Evolutionary conservation across 2,888 invertebrate species (phyloP).

Genomic region (Actias luna): DNA sequence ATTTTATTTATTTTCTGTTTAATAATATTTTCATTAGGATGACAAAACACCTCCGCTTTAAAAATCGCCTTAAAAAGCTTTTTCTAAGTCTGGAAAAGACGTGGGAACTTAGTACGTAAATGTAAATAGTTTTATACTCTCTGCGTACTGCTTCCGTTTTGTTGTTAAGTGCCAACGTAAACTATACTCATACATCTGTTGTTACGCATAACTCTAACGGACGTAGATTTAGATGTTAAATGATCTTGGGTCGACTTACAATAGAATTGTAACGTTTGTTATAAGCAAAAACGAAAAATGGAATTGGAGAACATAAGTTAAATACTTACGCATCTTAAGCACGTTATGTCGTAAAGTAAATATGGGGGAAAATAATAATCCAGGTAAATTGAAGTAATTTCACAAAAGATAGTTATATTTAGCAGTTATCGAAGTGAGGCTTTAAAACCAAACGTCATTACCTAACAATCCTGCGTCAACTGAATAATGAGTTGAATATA

Average conservation of each 20-base stretch:
- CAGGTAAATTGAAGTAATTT: background rate
- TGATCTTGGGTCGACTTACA: background rate
- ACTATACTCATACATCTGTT: background rate
- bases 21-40: background rate
- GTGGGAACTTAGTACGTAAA: constrained; percentile 5
- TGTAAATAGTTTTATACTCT: constrained; percentile 1
- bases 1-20: background rate
- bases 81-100: background rate
- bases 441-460: background rate
- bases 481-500: background rate
- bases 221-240: background rate
- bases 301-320: background rate
- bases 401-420: background rate
- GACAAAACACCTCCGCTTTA: background rate
- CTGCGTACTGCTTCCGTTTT: background rate
- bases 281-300: background rate
- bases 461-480: background rate
- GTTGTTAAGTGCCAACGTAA: background rate
- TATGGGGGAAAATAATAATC: background rate
- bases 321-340: background rate
- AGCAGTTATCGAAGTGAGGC: background rate
- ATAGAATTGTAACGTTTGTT: background rate
- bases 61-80: background rate
- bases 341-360: background rate
- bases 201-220: background rate